A percentile compares a stretch with the other conserved stretches of the same genome.
phyloP scores from a whole-genome alignment of 1,140 invertebrate species.

The Bombus balteatus region DNA sequence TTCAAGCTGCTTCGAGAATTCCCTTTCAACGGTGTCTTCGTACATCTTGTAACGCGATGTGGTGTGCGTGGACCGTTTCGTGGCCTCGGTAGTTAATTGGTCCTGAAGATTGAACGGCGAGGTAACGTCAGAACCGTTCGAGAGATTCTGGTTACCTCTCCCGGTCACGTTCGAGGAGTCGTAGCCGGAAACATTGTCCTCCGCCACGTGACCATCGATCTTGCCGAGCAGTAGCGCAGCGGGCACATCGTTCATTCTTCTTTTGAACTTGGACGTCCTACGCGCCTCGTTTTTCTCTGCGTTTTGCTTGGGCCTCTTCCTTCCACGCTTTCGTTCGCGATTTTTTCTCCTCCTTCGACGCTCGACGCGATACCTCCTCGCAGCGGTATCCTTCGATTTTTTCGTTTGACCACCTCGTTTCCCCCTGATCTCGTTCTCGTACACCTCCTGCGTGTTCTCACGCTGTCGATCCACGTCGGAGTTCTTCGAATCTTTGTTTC shows the following conservation, averaged over 20 bases:
- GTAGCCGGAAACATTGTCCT: conserved; percentile 5
- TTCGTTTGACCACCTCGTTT: conserved; percentile 46
- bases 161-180: conserved; percentile 5
- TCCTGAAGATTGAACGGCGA: conserved; percentile 46
- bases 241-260: conserved; percentile 46
- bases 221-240: not conserved
- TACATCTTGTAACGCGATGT: conserved; percentile 42
- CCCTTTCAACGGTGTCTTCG: conserved; percentile 70
- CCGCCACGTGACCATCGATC: not conserved
- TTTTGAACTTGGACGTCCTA: conserved; percentile 51
- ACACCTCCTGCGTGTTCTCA: conserved; percentile 16
- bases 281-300: conserved; percentile 18
- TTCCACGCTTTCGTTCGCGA: conserved; percentile 48
- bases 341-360: conserved; percentile 69
- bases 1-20: conserved; percentile 72
- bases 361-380: conserved; percentile 66
- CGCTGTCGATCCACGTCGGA: not conserved
- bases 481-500: conserved; percentile 50
- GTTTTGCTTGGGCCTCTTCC: conserved; percentile 47
- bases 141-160: not conserved
- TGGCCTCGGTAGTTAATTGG: conserved; percentile 27
- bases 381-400: conserved; percentile 55
- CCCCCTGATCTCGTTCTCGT: conserved; percentile 57
- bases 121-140: conserved; percentile 18
- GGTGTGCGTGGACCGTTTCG: conserved; percentile 20